Base-by-base conservation (phyloP, 2,888 invertebrate genomes). In the Allygus modestus region DNA sequence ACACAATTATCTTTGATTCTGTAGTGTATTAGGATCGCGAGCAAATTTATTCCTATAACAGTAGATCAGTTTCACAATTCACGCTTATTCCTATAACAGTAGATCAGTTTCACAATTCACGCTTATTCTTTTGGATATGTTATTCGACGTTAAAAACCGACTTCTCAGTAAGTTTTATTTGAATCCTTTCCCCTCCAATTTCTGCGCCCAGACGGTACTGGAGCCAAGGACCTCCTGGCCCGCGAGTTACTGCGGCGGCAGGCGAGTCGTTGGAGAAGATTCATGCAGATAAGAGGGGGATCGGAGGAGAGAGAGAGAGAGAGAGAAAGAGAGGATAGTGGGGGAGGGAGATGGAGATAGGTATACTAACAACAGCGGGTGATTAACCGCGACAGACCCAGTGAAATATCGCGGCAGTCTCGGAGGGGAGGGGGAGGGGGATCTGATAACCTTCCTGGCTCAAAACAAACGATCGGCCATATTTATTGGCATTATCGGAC, bases 271-370 rank as follows among this genome's bases (percentile, higher is more conserved):
- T 65, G 28, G 20, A 41, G 71, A 17, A 41, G 51, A 51, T 65
- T 41, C 65, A 82, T 82, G 82, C 69, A 82, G 82, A 82, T 73
- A 82, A 71, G 69, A 41, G 28, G 20, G 9, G 88, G 88, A 87
- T 86, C 86, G 88, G 88, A 89, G 88, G 88, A 89, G 89, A 89
- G 89, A n/a, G n/a, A n/a, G n/a, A n/a, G n/a, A n/a, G n/a, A 88
- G 89, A 88, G 85, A 86, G 87, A 86, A 87, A 87, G 88, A 88
- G 89, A 88, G 88, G 89, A 88, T 88, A 89, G 89, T 88, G 79
- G 51, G 79, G 88, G 89, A 88, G 88, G 37, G 46, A 82, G 82
- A 65, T 71, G 73, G 69, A 82, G 73, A 69, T 73, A 69, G 71
- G 69, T 71, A 33, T 65, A 82, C 69, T 73, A 58, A 71, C 71